These are phyloP conservation scores for Troilus luridus DNA, from an alignment of 2,888 invertebrate genomes.

Conservation along the genomic window DNA sequence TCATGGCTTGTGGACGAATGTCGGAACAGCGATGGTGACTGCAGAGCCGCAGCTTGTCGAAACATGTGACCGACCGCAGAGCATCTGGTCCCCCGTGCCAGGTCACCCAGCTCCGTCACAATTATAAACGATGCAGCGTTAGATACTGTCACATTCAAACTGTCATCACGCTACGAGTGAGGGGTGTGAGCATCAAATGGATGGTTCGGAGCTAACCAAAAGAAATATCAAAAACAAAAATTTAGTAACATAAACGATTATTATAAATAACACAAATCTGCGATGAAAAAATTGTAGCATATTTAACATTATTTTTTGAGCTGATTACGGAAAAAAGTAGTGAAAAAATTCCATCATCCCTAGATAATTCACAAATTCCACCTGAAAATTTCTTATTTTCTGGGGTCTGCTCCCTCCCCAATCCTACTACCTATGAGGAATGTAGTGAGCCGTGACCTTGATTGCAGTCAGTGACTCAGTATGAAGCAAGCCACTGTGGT, in stretches of 20 bases:
- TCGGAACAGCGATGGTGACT: not conserved
- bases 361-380: no score
- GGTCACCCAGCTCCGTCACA: not conserved
- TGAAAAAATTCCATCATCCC: no score
- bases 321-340: no score
- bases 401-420: no score
- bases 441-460: no score
- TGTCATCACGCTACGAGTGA: not conserved
- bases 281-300: no score
- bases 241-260: not conserved
- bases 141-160: constrained; percentile 7
- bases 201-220: not conserved
- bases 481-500: no score
- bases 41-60: constrained; percentile 18
- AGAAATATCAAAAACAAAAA: not conserved
- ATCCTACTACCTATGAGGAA: no score
- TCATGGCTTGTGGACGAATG: not conserved
- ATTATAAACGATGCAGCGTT: not conserved
- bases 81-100: not conserved
- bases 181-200: not conserved
- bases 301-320: no score
- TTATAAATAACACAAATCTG: not conserved
- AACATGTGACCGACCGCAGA: constrained; percentile 32
- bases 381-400: no score
- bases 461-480: no score